Evolutionary conservation across 2,888 invertebrate species (phyloP).

Genomic region (Eupithecia insigniata): DNA sequence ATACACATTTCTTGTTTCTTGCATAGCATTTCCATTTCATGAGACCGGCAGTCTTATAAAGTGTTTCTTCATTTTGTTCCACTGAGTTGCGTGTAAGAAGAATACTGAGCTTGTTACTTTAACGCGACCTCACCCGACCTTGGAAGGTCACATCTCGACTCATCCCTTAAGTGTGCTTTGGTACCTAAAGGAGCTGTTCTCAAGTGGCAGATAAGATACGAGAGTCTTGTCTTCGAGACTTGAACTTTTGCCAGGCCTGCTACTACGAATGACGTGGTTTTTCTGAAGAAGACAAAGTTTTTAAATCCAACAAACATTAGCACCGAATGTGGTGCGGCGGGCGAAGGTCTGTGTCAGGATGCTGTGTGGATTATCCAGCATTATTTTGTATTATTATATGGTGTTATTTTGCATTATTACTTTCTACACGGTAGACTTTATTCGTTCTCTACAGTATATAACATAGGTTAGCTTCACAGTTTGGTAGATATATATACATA

Average conservation of each 20-base stretch:
- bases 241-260: neutral
- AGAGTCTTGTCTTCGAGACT: neutral
- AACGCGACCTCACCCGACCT: constrained; percentile 39
- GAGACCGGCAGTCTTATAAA: constrained; percentile 1
- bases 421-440: too few species aligned
- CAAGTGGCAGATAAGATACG: constrained; percentile 4
- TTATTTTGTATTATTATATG: too few species aligned
- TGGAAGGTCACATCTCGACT: constrained; percentile 40
- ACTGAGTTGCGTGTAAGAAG: constrained; percentile 12
- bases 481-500: neutral
- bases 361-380: too few species aligned
- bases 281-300: neutral
- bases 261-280: neutral
- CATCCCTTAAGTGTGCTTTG: constrained; percentile 46
- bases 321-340: too few species aligned
- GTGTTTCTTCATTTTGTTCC: constrained; percentile 17
- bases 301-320: too few species aligned
- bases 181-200: constrained; percentile 24
- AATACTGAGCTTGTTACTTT: constrained; percentile 21
- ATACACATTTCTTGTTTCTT: neutral
- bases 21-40: neutral
- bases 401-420: too few species aligned
- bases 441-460: neutral
- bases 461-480: neutral
- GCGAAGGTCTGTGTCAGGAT: too few species aligned